Conservation (phyloP, 1,140 invertebrate genomes). For the Ceratina australensis region DNA sequence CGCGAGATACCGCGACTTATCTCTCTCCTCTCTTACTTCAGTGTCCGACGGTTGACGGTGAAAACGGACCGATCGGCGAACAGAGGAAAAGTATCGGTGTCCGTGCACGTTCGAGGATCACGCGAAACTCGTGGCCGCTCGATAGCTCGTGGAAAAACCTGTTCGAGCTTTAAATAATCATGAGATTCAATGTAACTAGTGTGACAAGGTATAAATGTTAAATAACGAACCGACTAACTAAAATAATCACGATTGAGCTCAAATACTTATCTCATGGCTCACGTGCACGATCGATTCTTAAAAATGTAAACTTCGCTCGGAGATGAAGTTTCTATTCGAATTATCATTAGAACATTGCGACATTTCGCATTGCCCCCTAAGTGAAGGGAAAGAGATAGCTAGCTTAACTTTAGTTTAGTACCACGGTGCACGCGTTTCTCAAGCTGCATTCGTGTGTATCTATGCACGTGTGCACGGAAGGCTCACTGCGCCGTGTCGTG, state of each 20-base stretch:
- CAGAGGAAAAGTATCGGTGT: slow-evolving; percentile 28
- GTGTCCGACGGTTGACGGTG: slow-evolving; percentile 11
- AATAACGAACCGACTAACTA: no score
- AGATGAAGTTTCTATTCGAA: not conserved
- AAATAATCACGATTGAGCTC: not conserved
- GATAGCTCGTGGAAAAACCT: not conserved
- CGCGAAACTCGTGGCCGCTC: slow-evolving; percentile 7
- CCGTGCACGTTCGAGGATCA: not conserved
- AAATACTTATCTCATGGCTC: no score
- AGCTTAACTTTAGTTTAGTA: slow-evolving; percentile 35
- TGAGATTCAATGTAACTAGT: no score
- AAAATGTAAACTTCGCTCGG: not conserved
- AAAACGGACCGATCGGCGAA: slow-evolving; percentile 39
- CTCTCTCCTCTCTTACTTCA: slow-evolving; percentile 32
- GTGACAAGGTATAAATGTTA: not conserved
- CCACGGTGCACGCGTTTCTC: slow-evolving; percentile 50
- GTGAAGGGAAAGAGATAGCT: slow-evolving; percentile 28
- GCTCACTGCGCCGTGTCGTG: slow-evolving; percentile 41
- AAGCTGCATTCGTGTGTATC: slow-evolving; percentile 38
- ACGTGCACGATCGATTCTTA: not conserved
- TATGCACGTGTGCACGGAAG: slow-evolving; percentile 50
- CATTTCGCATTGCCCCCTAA: slow-evolving; percentile 16
- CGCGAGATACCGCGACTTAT: slow-evolving; percentile 68
- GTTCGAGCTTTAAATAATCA: not conserved
- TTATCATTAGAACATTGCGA: slow-evolving; percentile 24